These are phyloP conservation scores for Ennomos fuscantarius DNA, from an alignment of 2,888 invertebrate species.

Conservation along the genomic window DNA sequence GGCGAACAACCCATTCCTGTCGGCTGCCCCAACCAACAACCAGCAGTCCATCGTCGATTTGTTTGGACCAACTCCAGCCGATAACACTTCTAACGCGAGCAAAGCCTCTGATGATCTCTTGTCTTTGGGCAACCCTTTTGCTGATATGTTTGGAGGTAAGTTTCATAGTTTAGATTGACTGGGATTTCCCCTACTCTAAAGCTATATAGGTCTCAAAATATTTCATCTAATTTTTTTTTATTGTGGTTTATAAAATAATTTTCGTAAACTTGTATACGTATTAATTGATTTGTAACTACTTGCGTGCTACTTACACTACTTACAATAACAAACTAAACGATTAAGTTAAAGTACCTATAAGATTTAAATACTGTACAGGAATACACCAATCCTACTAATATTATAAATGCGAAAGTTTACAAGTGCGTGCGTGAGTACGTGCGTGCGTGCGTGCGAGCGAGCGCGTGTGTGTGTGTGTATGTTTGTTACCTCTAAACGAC, in stretches of 20 bases:
- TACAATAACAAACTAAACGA: constrained; percentile 1
- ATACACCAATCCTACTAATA: no score
- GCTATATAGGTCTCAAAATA: no score
- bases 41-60: constrained; percentile 90
- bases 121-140: constrained; percentile 96
- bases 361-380: no score
- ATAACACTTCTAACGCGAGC: constrained; percentile 57
- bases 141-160: constrained; percentile 90
- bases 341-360: background rate
- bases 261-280: background rate
- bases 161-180: background rate
- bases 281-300: constrained; percentile 30
- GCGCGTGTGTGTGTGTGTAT: no score
- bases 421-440: no score
- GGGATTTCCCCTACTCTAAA: no score
- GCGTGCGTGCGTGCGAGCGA: no score
- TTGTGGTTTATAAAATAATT: no score
- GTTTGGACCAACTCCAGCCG: constrained; percentile 87
- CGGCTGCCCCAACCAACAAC: constrained; percentile 84
- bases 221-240: no score
- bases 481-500: no score
- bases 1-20: constrained; percentile 94
- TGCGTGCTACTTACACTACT: background rate
- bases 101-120: constrained; percentile 96
- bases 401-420: no score